phyloP scores from a whole-genome alignment of 2,888 invertebrate species.

The Drosophila anomelani region DNA sequence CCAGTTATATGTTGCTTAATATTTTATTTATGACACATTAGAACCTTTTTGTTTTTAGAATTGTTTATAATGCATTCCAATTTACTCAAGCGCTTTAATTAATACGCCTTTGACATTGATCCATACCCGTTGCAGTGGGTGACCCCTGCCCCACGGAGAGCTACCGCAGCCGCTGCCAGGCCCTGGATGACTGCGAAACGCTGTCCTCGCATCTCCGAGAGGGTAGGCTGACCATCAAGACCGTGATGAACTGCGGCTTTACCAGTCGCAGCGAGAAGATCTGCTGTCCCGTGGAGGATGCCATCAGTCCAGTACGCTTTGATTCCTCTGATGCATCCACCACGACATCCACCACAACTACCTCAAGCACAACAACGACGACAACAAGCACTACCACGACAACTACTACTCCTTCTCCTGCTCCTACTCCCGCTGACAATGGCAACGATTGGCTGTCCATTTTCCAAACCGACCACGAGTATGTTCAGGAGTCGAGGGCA shows the following conservation, averaged over 20 bases:
- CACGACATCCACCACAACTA: constrained; percentile 4
- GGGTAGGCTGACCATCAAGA: constrained; percentile 21
- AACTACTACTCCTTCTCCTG: constrained; percentile 11
- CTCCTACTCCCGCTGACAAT: constrained; percentile 12
- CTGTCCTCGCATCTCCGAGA: constrained; percentile 36
- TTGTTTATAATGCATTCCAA: neutral
- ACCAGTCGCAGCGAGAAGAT: constrained; percentile 60
- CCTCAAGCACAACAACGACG: neutral
- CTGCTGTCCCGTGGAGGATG: constrained; percentile 55
- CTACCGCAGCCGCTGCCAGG: constrained; percentile 62
- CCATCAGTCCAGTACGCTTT: constrained; percentile 12
- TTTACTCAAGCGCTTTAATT: neutral
- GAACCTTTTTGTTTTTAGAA: neutral
- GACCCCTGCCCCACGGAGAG: constrained; percentile 60
- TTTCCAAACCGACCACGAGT: constrained; percentile 62
- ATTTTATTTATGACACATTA: neutral
- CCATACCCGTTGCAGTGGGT: constrained; percentile 48
- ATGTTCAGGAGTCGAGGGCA: constrained; percentile 21
- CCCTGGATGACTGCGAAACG: constrained; percentile 43
- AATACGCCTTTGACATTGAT: neutral
- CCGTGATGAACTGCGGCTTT: constrained; percentile 53
- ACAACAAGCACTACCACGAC: constrained; percentile 1
- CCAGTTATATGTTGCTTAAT: neutral
- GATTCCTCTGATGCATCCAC: neutral
- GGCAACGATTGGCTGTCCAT: constrained; percentile 49